Conservation (phyloP, 2,797 vertebrate genomes). For the Clarias fuscus region DNA sequence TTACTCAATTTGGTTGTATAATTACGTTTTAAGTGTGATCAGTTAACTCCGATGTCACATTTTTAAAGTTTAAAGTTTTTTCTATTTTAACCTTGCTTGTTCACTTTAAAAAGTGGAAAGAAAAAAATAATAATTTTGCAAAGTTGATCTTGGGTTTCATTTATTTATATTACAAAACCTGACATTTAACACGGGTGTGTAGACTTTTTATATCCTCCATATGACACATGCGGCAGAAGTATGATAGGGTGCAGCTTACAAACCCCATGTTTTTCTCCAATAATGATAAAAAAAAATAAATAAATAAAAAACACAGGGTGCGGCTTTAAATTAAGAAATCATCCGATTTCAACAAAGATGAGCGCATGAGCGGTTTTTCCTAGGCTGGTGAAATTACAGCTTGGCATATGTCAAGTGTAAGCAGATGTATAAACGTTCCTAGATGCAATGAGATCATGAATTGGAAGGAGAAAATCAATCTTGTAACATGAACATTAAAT, state of each 20-base stretch:
- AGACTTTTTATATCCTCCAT: background rate
- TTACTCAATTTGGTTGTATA: too few relatives aligned
- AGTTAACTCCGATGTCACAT: background rate
- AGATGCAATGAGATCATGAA: background rate
- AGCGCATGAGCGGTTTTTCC: background rate
- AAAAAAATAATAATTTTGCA: background rate
- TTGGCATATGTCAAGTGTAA: background rate
- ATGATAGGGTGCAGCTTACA: conserved; percentile 10
- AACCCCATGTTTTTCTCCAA: background rate
- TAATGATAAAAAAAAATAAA: background rate
- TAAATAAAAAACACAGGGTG: background rate
- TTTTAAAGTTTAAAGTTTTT: background rate
- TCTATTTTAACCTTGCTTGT: background rate
- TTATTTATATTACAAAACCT: background rate
- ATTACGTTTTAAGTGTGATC: background rate
- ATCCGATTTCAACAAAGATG: background rate
- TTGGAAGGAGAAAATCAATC: background rate
- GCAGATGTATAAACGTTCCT: too few relatives aligned
- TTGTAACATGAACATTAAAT: background rate
- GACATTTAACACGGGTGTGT: conserved; percentile 8
- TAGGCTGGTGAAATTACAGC: background rate
- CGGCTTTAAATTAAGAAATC: background rate
- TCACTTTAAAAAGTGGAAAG: background rate
- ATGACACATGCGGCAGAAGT: background rate
- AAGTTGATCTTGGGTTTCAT: background rate